A percentile compares a stretch with the other conserved stretches of the same genome.
These are phyloP conservation scores for Muscidifurax raptorellus DNA, from an alignment of 1,140 invertebrate genomes.

Conservation along the genomic window DNA sequence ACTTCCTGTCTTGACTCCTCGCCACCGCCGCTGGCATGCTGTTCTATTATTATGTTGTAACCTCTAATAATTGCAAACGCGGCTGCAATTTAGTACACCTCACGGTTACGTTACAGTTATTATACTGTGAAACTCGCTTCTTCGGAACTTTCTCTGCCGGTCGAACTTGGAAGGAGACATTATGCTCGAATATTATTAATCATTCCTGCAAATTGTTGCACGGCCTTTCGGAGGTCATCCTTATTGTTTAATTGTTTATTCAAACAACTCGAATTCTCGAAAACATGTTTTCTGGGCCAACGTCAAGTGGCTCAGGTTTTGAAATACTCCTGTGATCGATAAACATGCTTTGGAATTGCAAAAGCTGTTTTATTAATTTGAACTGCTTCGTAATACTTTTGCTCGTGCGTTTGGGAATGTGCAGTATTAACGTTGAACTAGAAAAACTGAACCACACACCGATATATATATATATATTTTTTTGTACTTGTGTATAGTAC, in stretches of 20 bases:
- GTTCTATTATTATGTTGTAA: conserved; percentile 40
- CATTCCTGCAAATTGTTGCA: not conserved
- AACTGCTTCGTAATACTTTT: no score
- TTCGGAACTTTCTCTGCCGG: conserved; percentile 39
- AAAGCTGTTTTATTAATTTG: no score
- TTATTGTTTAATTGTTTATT: no score
- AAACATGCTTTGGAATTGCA: no score
- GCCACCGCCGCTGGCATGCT: not conserved
- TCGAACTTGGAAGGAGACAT: conserved; percentile 18
- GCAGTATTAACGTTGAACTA: no score
- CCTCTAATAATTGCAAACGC: conserved; percentile 37
- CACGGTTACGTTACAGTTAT: conserved; percentile 44
- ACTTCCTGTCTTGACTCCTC: conserved; percentile 30
- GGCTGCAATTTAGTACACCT: conserved; percentile 31
- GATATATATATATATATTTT: no score
- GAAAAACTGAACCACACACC: no score
- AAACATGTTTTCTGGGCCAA: not conserved
- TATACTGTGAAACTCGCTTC: conserved; percentile 46
- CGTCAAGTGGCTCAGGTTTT: no score
- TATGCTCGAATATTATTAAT: conserved; percentile 14
- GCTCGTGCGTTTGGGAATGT: no score
- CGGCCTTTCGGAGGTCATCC: no score
- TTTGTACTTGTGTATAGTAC: no score
- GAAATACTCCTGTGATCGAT: no score
- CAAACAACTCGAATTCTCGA: not conserved